Evolutionary conservation across 2,113 vertebrate genomes (phyloP).

Genomic region (Heliornis fulica): DNA sequence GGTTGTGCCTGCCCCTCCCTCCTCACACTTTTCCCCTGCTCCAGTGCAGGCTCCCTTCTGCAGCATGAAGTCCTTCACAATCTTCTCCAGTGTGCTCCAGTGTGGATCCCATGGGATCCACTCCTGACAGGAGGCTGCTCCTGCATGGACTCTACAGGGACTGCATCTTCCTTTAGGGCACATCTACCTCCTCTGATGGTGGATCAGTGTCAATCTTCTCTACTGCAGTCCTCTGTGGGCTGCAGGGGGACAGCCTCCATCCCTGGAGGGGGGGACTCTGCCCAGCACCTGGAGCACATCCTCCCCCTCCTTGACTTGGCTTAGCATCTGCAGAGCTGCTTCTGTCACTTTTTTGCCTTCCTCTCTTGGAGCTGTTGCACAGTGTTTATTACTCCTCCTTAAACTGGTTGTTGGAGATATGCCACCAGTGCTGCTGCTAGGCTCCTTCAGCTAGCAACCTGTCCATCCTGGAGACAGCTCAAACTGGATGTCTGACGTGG

Average conservation of each 20-base stretch:
- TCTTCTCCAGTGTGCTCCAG: not conserved
- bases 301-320: not conserved
- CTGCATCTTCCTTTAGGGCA: not conserved
- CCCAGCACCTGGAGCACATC: not conserved
- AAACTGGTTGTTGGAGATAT: not conserved
- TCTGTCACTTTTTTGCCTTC: not conserved
- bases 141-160: not conserved
- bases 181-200: not conserved
- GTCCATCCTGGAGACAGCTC: not conserved
- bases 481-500: not conserved
- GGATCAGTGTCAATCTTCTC: not conserved
- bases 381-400: not conserved
- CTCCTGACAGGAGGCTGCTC: not conserved
- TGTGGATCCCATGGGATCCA: not conserved
- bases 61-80: not conserved
- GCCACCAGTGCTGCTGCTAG: not conserved
- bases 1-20: not conserved
- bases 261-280: not conserved
- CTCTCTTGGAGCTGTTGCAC: not conserved
- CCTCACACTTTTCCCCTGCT: not conserved
- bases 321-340: not conserved
- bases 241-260: not conserved
- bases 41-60: not conserved
- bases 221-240: not conserved
- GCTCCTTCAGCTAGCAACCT: not conserved